These are phyloP conservation scores for Chymomyza caudatula DNA, from an alignment of 2,888 invertebrate species.

Conservation along the genomic window DNA sequence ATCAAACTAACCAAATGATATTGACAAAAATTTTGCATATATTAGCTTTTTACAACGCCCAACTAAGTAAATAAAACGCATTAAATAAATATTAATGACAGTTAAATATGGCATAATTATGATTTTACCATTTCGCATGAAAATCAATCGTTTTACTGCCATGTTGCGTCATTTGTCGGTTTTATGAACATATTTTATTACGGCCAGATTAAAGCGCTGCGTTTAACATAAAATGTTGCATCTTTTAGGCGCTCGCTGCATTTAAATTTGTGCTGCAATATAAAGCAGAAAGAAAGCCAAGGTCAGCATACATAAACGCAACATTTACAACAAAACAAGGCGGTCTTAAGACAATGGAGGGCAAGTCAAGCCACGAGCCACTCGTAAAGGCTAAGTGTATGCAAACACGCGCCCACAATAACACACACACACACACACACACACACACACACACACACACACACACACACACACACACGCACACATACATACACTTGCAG, in stretches of 20 bases:
- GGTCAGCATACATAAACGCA: conserved; percentile 22
- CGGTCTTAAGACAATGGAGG: not conserved
- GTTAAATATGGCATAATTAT: not conserved
- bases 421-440: conserved; percentile 5
- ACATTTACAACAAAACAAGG: conserved; percentile 15
- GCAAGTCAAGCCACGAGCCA: conserved; percentile 39
- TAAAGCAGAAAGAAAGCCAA: conserved; percentile 21
- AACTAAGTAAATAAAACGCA: not conserved
- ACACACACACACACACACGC: conserved; percentile 8
- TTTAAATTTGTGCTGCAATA: conserved; percentile 18
- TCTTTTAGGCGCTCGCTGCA: conserved; percentile 18
- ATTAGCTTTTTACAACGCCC: not conserved
- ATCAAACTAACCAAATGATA: not conserved
- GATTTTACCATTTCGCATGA: not conserved
- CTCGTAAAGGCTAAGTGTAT: conserved; percentile 59
- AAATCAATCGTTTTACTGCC: not conserved
- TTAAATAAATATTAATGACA: not conserved
- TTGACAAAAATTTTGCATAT: not conserved
- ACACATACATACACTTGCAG: conserved; percentile 13
- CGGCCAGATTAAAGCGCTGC: not conserved
- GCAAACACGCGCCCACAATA: conserved; percentile 32
- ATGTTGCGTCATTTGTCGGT: not conserved
- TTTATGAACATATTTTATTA: not conserved
- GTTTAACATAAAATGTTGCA: conserved; percentile 5
- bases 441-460: not conserved